Conservation (phyloP, 2,797 vertebrate genomes). For the Ctenopoma multispine region DNA sequence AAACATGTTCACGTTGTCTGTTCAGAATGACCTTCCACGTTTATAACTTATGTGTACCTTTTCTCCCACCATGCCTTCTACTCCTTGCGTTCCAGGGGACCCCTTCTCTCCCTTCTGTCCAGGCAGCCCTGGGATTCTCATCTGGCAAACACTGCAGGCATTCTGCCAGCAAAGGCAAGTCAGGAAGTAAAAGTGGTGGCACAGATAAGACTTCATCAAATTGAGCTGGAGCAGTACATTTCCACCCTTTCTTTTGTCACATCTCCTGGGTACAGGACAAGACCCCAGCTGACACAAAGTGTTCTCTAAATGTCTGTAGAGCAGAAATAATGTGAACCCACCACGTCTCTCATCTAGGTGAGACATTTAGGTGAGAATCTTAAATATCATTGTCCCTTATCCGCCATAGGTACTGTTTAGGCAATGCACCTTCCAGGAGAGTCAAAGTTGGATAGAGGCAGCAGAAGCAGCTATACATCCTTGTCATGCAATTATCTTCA, state of each 20-base stretch:
- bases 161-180: slow-evolving; percentile 79
- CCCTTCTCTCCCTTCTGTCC: slow-evolving; percentile 88
- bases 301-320: slow-evolving; percentile 77
- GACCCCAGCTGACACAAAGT: slow-evolving; percentile 71
- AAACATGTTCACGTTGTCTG: slow-evolving; percentile 27
- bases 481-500: slow-evolving; percentile 1
- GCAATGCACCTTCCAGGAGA: slow-evolving; percentile 41
- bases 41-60: slow-evolving; percentile 78
- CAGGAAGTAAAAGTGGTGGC: slow-evolving; percentile 59
- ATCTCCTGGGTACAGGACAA: slow-evolving; percentile 68
- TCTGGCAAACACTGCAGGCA: slow-evolving; percentile 88
- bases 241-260: slow-evolving; percentile 72
- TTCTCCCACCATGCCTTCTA: slow-evolving; percentile 71
- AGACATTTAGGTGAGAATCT: slow-evolving; percentile 78
- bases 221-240: slow-evolving; percentile 58
- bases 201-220: slow-evolving; percentile 74
- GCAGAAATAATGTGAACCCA: slow-evolving; percentile 73
- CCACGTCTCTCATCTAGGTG: slow-evolving; percentile 64
- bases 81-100: slow-evolving; percentile 76
- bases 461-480: not conserved
- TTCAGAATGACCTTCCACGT: slow-evolving; percentile 19
- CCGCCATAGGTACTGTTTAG: slow-evolving; percentile 29
- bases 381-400: slow-evolving; percentile 71
- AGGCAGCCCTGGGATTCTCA: slow-evolving; percentile 82
- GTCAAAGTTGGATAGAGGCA: slow-evolving; percentile 1